Conservation (phyloP, 2,888 invertebrate species). For the Apantesis nais region DNA sequence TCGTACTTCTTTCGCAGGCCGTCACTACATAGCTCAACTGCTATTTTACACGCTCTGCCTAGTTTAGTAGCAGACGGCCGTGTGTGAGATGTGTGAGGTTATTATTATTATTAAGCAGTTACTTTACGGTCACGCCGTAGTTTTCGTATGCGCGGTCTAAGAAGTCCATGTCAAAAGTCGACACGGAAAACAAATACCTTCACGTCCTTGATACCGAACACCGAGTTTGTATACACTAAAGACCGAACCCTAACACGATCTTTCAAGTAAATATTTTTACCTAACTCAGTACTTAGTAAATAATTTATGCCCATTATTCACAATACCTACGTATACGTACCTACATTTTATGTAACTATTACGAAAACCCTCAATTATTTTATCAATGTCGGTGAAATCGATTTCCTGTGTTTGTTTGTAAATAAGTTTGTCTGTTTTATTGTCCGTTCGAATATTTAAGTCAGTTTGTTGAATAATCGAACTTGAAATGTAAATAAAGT, state of each 20-base stretch:
- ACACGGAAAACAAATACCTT: neutral
- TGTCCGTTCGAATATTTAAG: constrained; percentile 23
- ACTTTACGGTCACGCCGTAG: no score
- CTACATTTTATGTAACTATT: constrained; percentile 23
- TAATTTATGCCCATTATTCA: neutral
- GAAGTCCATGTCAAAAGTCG: neutral
- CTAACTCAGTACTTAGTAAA: neutral
- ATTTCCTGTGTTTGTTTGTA: constrained; percentile 47
- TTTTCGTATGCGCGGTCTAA: neutral
- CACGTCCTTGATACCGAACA: neutral
- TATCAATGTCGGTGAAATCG: constrained; percentile 37
- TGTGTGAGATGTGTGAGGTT: no score
- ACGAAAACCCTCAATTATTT: constrained; percentile 27
- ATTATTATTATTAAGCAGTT: no score
- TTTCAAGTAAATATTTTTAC: neutral
- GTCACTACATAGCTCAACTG: no score
- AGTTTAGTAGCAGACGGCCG: no score
- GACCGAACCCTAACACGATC: neutral
- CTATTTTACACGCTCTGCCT: no score
- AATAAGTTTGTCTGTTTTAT: constrained; percentile 38
- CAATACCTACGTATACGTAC: constrained; percentile 7
- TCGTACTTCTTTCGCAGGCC: no score
- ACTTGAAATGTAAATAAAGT: constrained; percentile 11
- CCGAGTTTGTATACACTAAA: neutral
- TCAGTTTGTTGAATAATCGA: constrained; percentile 22